Conservation (phyloP, 2,888 invertebrate species). For the Phlogophora meticulosa region DNA sequence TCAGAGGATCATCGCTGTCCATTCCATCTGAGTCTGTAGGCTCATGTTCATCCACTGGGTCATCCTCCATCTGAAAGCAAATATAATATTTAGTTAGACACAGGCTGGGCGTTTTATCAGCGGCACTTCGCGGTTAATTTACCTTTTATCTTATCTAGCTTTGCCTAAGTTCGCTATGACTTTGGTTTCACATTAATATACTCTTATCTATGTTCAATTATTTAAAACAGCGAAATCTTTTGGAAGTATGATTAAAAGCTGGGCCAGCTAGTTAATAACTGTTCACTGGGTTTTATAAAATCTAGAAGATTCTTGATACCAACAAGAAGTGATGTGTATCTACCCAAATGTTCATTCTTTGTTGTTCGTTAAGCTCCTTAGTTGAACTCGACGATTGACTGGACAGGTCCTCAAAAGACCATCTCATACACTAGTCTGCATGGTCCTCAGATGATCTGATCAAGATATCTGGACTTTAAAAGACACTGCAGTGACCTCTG, state of each 20-base stretch:
- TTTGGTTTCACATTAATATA: constrained; percentile 30
- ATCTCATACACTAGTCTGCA: too few relatives aligned
- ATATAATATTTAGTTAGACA: constrained; percentile 9
- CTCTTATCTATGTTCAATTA: constrained; percentile 17
- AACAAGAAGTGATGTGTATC: too few relatives aligned
- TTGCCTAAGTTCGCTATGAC: constrained; percentile 34
- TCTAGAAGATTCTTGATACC: not conserved
- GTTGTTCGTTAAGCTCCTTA: too few relatives aligned
- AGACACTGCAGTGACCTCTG: too few relatives aligned
- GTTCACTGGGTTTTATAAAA: not conserved
- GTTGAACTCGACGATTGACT: too few relatives aligned
- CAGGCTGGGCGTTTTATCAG: constrained; percentile 24
- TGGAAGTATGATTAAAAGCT: not conserved
- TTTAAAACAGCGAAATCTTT: constrained; percentile 1
- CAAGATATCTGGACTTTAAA: too few relatives aligned
- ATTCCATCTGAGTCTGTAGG: constrained; percentile 85
- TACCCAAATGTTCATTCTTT: too few relatives aligned
- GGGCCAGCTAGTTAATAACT: not conserved
- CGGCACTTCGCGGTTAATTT: constrained; percentile 23
- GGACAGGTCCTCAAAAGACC: too few relatives aligned
- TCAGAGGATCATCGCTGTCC: constrained; percentile 89
- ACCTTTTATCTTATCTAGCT: constrained; percentile 42
- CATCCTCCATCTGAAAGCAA: constrained; percentile 82
- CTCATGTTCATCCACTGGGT: constrained; percentile 79
- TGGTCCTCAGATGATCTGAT: too few relatives aligned